Base-by-base conservation (phyloP, 2,888 invertebrate species). In the Achlya flavicornis region DNA sequence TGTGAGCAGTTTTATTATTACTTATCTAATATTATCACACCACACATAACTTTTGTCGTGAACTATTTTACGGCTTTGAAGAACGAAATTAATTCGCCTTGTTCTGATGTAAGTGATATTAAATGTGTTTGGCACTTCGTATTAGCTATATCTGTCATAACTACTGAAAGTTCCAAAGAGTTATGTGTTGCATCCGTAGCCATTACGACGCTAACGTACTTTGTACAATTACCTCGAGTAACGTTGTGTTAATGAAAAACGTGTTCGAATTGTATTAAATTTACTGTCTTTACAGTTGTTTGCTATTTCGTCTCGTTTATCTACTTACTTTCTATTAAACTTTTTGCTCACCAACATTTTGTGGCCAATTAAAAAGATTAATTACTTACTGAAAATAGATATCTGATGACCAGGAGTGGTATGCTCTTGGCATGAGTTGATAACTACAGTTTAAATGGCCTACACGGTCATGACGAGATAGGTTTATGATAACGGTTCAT, bases 111-210 rank as follows among this genome's bases (percentile, higher is more conserved):
- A 53, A 38, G 38, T n/a, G 11, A 38, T 59, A 8, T 59, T 38
- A n/a, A 38, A 59, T 11, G 59, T 16, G 41, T 59, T 35, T 11
- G 59, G 10, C 7, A 12, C 41, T 41, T 14, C 4, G 41, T 16
- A n/a, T n/a, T n/a, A 12, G 41, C 43, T 12, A 26, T 60, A 26
- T 41, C 41, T 19, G 19, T 33, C n/a, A 35, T 26, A 62, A 35
- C 38, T 35, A 26, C 61, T 64, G 43, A 33, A 16, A 41, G 57
- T 60, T 60, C 41, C 14, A 14, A 60, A 67, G 65, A 64, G 61
- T 67, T 65, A 65, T 69, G 64, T 72, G 64, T 68, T 66, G 69
- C 67, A 71, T 71, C 66, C 66, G 68, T 63, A 72, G 75, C 70
- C 73, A 64, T 65, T 73, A 66, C 64, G 71, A 60, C 73, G 76